Evolutionary conservation across 64 coral and sea anemone species (phyloP).

Genomic region (Hydrozoanthus tunicans): DNA sequence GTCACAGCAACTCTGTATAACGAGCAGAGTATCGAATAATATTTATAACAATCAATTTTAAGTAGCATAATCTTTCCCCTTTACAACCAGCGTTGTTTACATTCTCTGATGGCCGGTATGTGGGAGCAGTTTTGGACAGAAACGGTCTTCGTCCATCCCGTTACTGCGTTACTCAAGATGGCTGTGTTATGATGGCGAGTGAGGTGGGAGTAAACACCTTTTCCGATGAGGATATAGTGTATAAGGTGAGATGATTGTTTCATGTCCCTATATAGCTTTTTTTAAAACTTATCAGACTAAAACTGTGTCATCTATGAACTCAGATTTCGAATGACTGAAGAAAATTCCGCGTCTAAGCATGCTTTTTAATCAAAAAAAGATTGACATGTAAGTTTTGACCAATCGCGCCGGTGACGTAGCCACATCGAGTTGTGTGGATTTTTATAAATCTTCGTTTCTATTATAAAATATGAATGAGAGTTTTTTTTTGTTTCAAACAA

Average conservation of each 20-base stretch:
- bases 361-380: too few species aligned
- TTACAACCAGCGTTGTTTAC: slow-evolving; percentile 81
- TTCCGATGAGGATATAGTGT: slow-evolving; percentile 84
- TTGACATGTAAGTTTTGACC: too few species aligned
- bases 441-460: too few species aligned
- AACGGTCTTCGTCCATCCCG: slow-evolving; percentile 93
- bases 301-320: too few species aligned
- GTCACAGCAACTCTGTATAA: too few species aligned
- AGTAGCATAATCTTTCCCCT: neutral
- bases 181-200: slow-evolving; percentile 94
- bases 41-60: neutral
- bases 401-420: neutral
- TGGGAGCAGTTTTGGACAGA: slow-evolving; percentile 90
- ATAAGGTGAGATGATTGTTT: slow-evolving; percentile 53
- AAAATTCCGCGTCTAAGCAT: too few species aligned
- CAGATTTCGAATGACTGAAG: too few species aligned
- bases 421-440: too few species aligned
- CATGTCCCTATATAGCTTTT: neutral
- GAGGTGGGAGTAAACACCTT: slow-evolving; percentile 92
- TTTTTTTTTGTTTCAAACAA: too few species aligned
- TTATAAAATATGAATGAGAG: too few species aligned
- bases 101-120: slow-evolving; percentile 95
- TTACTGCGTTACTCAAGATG: slow-evolving; percentile 82
- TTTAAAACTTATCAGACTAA: neutral
- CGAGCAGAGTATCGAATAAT: too few species aligned